These are phyloP conservation scores for Eospalax fontanierii DNA, from an alignment of 2,797 vertebrate species.

Conservation along the genomic window DNA sequence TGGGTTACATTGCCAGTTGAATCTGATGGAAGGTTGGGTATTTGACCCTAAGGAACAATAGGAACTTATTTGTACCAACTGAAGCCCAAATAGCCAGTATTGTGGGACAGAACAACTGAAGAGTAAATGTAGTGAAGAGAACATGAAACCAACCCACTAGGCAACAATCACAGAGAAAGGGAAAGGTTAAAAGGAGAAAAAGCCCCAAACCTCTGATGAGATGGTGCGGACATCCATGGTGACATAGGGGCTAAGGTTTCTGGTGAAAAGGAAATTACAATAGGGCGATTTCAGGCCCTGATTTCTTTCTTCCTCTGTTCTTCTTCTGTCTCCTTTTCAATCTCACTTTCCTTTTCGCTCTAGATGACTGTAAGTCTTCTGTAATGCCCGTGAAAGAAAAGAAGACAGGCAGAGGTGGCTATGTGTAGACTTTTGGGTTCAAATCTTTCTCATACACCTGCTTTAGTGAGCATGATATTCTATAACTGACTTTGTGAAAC, in stretches of 20 bases:
- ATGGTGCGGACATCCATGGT: not conserved
- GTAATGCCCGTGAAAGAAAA: not conserved
- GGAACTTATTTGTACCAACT: not conserved
- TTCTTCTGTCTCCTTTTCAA: not conserved
- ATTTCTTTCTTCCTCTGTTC: not conserved
- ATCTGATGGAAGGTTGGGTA: not conserved
- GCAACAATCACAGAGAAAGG: not conserved
- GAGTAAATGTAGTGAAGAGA: not conserved
- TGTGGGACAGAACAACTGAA: not conserved
- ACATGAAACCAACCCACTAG: not conserved
- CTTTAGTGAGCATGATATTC: not conserved
- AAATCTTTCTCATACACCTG: slow-evolving; percentile 4
- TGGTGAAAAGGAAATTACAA: not conserved
- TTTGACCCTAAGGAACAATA: not conserved
- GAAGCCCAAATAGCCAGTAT: not conserved
- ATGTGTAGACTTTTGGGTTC: not conserved
- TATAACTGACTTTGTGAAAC: slow-evolving; percentile 87
- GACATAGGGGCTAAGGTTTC: not conserved
- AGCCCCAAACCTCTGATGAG: not conserved
- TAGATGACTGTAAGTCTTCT: not conserved
- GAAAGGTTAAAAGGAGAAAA: not conserved
- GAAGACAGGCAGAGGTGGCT: not conserved
- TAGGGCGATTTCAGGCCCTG: not conserved
- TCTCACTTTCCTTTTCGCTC: slow-evolving; percentile 29
- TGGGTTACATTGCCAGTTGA: rapidly evolving